Evolutionary conservation across 2,888 invertebrate genomes (phyloP).

Genomic region (Hedychridium roseum): DNA sequence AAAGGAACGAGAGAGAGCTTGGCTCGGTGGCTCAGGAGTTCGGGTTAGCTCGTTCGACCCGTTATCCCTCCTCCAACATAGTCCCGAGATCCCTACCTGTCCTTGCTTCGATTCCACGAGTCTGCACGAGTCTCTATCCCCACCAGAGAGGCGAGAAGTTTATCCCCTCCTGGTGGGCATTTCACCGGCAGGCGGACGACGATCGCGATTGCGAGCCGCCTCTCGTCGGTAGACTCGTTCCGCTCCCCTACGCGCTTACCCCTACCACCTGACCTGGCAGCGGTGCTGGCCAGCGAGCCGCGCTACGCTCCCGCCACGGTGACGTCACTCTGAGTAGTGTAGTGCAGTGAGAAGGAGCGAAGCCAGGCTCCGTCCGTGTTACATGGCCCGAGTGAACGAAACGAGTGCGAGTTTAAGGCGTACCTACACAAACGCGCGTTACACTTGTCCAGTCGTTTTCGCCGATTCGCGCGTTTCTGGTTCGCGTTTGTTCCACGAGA

Average conservation of each 20-base stretch:
- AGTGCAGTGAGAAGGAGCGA: constrained; percentile 64
- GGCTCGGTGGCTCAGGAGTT: constrained; percentile 46
- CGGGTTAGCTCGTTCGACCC: constrained; percentile 64
- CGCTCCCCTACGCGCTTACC: constrained; percentile 48
- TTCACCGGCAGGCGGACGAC: constrained; percentile 36
- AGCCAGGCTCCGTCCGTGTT: constrained; percentile 56
- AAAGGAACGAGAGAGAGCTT: constrained; percentile 24
- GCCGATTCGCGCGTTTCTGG: not conserved
- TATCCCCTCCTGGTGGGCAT: constrained; percentile 16
- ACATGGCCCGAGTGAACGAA: constrained; percentile 49
- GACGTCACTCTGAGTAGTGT: constrained; percentile 65
- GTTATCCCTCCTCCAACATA: constrained; percentile 57
- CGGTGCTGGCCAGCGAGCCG: constrained; percentile 58
- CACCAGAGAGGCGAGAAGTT: constrained; percentile 25
- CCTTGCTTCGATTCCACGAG: constrained; percentile 50
- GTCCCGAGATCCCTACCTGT: constrained; percentile 44
- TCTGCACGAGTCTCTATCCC: constrained; percentile 19
- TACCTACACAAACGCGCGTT: constrained; percentile 26
- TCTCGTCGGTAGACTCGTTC: constrained; percentile 55
- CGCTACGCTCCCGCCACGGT: constrained; percentile 63
- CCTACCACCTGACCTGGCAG: constrained; percentile 38
- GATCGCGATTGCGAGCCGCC: constrained; percentile 40
- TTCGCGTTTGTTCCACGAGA: not conserved
- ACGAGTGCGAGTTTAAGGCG: constrained; percentile 33
- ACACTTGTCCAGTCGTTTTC: constrained; percentile 23